These are phyloP conservation scores for Myripristis murdjan DNA, from an alignment of 2,797 vertebrate genomes.

Conservation along the genomic window DNA sequence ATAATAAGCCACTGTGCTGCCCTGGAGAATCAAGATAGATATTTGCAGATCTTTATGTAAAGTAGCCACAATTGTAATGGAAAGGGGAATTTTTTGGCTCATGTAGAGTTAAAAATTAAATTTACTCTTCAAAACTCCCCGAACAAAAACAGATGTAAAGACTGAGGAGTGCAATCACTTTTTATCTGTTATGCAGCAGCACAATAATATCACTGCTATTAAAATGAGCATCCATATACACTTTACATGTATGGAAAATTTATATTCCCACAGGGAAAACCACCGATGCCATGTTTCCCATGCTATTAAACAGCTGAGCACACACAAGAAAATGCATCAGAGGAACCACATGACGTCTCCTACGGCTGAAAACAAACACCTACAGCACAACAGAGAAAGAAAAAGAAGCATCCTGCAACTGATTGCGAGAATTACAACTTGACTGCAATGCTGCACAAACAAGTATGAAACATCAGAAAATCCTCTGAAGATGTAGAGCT, in stretches of 20 bases:
- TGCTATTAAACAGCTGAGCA: conserved; percentile 21
- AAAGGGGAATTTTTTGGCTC: background rate
- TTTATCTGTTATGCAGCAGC: background rate
- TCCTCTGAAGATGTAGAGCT: background rate
- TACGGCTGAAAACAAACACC: background rate
- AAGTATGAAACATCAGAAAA: background rate
- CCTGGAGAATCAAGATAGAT: background rate
- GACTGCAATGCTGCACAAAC: too few relatives aligned
- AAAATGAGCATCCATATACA: background rate
- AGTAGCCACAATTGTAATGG: background rate
- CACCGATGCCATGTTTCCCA: background rate
- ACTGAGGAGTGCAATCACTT: too few relatives aligned
- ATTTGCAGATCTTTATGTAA: too few relatives aligned
- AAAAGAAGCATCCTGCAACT: background rate
- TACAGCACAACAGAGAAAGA: background rate
- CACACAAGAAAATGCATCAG: background rate
- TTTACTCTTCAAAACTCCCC: background rate
- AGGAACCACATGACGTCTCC: background rate
- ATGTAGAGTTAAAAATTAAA: conserved; percentile 1
- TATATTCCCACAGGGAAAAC: conserved; percentile 19
- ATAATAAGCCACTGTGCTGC: background rate
- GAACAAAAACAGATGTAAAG: too few relatives aligned
- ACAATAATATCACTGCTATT: background rate
- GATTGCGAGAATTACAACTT: too few relatives aligned
- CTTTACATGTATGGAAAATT: background rate